Conservation (phyloP, 2,797 vertebrate species). For the Melopsittacus undulatus region DNA sequence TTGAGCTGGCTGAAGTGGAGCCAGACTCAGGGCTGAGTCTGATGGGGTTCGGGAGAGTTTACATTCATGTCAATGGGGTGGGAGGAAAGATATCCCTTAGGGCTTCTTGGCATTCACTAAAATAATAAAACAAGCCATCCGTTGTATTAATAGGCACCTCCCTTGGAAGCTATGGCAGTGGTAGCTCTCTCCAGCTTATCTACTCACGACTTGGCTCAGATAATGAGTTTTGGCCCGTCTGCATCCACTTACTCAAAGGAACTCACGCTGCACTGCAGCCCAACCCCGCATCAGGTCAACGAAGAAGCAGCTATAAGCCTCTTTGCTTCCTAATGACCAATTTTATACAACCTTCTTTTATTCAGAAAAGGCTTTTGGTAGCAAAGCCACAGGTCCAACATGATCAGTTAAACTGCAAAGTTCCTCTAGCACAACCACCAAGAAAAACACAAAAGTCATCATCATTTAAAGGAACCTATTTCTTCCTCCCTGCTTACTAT, state of each 20-base stretch:
- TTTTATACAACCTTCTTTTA: not conserved
- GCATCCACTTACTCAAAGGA: not conserved
- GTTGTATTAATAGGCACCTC: not conserved
- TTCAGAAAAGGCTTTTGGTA: not conserved
- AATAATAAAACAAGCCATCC: not conserved
- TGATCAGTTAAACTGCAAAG: not conserved
- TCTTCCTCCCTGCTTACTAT: not conserved
- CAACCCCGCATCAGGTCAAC: not conserved
- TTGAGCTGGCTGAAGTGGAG: not conserved
- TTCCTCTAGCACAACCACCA: not conserved
- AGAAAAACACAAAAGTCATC: not conserved
- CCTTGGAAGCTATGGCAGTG: not conserved
- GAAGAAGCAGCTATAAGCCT: not conserved
- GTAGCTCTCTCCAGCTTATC: not conserved
- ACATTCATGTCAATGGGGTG: not conserved
- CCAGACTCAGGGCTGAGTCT: not conserved
- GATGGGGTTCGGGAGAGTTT: not conserved
- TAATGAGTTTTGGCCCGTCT: not conserved
- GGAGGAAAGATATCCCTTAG: not conserved
- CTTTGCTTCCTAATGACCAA: not conserved
- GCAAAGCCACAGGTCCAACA: not conserved
- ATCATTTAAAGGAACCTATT: not conserved
- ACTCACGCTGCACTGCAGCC: fast-evolving
- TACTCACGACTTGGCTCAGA: not conserved
- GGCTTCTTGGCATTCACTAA: not conserved